Evolutionary conservation across 2,888 invertebrate species (phyloP).

Genomic region (Lasioglossum malachurum): DNA sequence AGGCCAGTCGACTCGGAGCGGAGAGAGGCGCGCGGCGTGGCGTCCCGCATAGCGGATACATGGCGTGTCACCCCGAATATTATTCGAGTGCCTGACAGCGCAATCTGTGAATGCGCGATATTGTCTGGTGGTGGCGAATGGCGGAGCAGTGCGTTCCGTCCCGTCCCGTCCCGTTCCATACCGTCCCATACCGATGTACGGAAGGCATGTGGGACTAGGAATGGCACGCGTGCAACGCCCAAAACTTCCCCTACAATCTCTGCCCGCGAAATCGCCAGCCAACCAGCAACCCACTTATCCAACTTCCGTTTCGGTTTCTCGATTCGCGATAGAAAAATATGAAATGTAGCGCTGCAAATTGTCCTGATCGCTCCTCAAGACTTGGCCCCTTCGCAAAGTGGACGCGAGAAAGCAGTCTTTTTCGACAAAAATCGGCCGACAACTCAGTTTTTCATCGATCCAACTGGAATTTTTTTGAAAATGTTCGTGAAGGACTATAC

Average conservation of each 20-base stretch:
- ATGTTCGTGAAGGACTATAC: too few species aligned
- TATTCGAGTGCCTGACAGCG: constrained; percentile 81
- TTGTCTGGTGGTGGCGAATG: constrained; percentile 67
- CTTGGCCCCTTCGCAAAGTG: too few species aligned
- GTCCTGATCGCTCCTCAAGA: too few species aligned
- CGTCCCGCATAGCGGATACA: constrained; percentile 72
- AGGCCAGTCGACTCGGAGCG: background rate
- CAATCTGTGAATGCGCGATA: constrained; percentile 83
- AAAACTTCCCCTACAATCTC: constrained; percentile 2
- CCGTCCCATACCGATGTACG: constrained; percentile 19
- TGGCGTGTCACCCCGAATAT: constrained; percentile 80
- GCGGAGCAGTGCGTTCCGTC: constrained; percentile 49
- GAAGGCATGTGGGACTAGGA: constrained; percentile 65
- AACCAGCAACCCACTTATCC: background rate
- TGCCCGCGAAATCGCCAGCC: background rate
- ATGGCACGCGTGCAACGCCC: constrained; percentile 57
- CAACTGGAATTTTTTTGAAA: too few species aligned
- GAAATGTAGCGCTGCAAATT: background rate
- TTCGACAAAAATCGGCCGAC: too few species aligned
- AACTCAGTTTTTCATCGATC: too few species aligned
- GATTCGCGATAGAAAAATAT: background rate
- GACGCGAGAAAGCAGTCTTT: too few species aligned
- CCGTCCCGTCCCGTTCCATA: background rate
- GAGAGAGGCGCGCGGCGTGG: constrained; percentile 42
- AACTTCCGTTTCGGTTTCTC: background rate